phyloP scores from a whole-genome alignment of 1,140 invertebrate genomes.

The Anastrepha obliqua region DNA sequence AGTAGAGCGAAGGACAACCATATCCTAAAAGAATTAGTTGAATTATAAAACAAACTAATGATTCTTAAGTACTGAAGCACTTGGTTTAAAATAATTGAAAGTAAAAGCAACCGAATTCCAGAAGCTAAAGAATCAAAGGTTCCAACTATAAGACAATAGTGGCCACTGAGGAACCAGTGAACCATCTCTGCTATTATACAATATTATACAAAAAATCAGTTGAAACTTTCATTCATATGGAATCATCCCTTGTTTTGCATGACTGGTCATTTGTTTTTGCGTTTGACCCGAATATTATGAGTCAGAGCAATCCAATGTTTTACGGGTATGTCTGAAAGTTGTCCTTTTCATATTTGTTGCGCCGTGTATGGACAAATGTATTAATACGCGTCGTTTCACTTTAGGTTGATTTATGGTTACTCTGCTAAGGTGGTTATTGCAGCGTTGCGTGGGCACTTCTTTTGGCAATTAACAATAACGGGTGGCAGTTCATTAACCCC shows the following conservation, averaged over 20 bases:
- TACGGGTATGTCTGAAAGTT: neutral
- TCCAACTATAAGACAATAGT: too few species aligned
- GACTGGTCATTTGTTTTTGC: neutral
- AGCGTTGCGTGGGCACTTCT: neutral
- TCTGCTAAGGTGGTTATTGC: neutral
- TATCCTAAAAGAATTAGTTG: too few species aligned
- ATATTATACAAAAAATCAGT: too few species aligned
- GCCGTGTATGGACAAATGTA: neutral
- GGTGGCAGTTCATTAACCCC: neutral
- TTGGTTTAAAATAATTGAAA: too few species aligned
- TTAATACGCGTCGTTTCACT: neutral
- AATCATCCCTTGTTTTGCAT: neutral
- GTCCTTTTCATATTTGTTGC: constrained; percentile 6
- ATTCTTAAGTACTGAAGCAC: too few species aligned
- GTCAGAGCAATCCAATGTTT: neutral
- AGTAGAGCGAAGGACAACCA: too few species aligned
- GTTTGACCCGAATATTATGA: neutral
- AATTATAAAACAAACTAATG: too few species aligned
- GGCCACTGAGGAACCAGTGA: too few species aligned
- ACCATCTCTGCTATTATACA: too few species aligned
- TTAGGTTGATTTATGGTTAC: neutral
- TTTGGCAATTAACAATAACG: neutral
- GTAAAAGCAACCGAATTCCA: too few species aligned
- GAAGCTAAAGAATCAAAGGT: too few species aligned
- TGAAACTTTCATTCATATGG: too few species aligned